These are phyloP conservation scores for Mythimna lalbum DNA, from an alignment of 2,888 invertebrate genomes.

Conservation along the genomic window DNA sequence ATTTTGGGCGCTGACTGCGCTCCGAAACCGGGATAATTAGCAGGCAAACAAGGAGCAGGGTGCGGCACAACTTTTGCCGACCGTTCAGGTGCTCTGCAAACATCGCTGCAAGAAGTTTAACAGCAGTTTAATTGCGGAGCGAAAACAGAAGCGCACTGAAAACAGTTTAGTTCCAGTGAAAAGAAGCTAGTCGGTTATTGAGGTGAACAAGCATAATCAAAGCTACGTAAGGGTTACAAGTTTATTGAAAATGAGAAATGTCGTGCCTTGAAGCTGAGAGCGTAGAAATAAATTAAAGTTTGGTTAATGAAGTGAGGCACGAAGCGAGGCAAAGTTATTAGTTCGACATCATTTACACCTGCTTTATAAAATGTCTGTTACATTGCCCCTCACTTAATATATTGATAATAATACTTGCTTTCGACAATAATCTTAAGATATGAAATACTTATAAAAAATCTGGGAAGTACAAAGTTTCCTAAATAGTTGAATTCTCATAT, in stretches of 20 bases:
- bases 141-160: constrained; percentile 88
- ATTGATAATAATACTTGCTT: neutral
- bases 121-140: constrained; percentile 90
- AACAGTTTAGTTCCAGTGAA: constrained; percentile 86
- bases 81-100: constrained; percentile 89
- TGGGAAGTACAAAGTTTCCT: no score
- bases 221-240: constrained; percentile 73
- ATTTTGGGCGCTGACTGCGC: constrained; percentile 84
- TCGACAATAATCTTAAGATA: constrained; percentile 3
- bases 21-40: constrained; percentile 86
- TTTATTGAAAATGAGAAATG: constrained; percentile 79
- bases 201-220: constrained; percentile 76
- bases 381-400: neutral
- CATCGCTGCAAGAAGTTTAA: constrained; percentile 89
- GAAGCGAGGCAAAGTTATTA: constrained; percentile 25
- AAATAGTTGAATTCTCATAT: no score
- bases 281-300: constrained; percentile 70
- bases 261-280: constrained; percentile 50
- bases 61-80: constrained; percentile 85
- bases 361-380: constrained; percentile 20
- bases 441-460: neutral
- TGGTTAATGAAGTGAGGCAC: constrained; percentile 58
- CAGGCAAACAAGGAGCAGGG: constrained; percentile 87
- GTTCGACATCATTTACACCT: constrained; percentile 20
- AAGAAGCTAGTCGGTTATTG: constrained; percentile 84